These are phyloP conservation scores for Larimichthys polyactis DNA, from an alignment of 2,113 vertebrate species.

Conservation along the genomic window DNA sequence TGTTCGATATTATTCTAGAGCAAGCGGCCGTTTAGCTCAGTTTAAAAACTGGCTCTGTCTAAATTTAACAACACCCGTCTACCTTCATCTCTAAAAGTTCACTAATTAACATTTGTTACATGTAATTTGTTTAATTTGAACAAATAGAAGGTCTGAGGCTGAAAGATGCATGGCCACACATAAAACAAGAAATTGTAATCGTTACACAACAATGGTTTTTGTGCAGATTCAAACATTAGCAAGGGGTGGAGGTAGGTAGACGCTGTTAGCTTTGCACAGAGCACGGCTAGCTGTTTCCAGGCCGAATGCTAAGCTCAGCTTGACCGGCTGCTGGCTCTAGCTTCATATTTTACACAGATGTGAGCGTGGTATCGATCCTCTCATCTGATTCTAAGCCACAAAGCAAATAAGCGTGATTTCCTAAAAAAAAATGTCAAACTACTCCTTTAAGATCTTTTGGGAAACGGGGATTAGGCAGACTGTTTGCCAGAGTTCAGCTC, in stretches of 20 bases:
- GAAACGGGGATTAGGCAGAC: constrained; percentile 9
- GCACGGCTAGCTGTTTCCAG: neutral
- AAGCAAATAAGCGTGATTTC: neutral
- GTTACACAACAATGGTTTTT: neutral
- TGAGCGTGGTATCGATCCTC: neutral
- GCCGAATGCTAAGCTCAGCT: constrained; percentile 11
- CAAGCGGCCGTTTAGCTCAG: neutral
- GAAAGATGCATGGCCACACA: neutral
- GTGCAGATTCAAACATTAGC: neutral
- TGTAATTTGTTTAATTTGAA: neutral
- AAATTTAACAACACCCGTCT: neutral
- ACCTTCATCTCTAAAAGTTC: neutral
- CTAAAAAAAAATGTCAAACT: constrained; percentile 4
- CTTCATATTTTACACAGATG: neutral
- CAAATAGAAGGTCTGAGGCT: neutral
- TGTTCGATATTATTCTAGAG: neutral
- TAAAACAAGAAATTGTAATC: neutral
- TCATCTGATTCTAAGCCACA: neutral
- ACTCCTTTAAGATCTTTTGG: constrained; percentile 9
- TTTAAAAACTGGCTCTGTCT: neutral
- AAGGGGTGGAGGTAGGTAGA: neutral
- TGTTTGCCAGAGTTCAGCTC: neutral
- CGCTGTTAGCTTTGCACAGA: neutral
- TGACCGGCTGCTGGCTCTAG: neutral
- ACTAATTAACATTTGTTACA: neutral